Evolutionary conservation across 2,797 vertebrate species (phyloP), one percentile per base, ranked within the genome.

Genomic region (Mionectes olivaceus): DNA sequence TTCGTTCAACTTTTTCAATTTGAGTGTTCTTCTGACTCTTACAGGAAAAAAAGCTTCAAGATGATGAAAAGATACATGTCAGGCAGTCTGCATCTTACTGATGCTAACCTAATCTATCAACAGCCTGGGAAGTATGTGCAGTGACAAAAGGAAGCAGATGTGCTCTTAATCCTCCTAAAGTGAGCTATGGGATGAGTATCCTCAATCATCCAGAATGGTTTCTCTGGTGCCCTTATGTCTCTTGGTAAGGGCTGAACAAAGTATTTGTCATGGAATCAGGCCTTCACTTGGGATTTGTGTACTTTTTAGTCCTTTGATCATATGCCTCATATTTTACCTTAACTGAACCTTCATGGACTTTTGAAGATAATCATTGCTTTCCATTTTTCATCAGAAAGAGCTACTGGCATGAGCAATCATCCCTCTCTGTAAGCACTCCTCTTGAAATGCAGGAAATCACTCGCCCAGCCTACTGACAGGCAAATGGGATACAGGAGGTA

Each of bases 231-330:
- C 92, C 78, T 95, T 90, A 91, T 63, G 84, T 94, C 91, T 96
- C 93, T 82, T 87, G 41, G 64, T 85, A 93, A 93, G 92, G 47
- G 33, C 76, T 68, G 69, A 96, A 86, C 39, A 75, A 52, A 74
- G 25, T 83, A 91, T 94, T 93, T 93, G 74, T 92, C 92, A 96
- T 76, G 61, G 77, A 89, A 76, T 92, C 67, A 84, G 86, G 61
- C 39, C 56, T 83, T 89, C 89, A 75, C 47, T 92, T 86, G 55
- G 61, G 77, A 93, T 93, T 76, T 94, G 78, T 84, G 85, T 94
- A 92, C 44, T 89, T 91, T 87, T 87, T 59, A 78, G 73, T 70
- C 61, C 94, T 97, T 97, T 95, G 94, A 96, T 96, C 91, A 75
- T 41, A 22, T 21, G 41, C 67, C 94, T 95, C 77, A 86, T 91